These are phyloP conservation scores for Hemicentrotus pulcherrimus DNA, from an alignment of 35 echinoderm and acorn worm species.

Conservation along the genomic window DNA sequence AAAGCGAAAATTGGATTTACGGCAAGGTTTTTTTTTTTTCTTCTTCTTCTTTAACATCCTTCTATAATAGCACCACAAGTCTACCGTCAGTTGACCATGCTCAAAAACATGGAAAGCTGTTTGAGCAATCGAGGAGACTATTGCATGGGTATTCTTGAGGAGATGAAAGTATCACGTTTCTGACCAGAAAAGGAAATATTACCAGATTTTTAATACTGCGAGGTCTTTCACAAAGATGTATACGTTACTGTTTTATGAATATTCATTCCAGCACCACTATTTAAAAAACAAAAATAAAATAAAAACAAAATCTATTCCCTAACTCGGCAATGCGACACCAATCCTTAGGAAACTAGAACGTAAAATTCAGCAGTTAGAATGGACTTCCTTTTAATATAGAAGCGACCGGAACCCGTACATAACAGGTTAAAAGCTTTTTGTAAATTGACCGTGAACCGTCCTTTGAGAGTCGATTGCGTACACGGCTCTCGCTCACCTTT, in stretches of 20 bases:
- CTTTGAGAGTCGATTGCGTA: background rate
- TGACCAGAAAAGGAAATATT: background rate
- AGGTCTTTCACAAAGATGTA: background rate
- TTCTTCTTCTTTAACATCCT: background rate
- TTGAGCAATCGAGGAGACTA: background rate
- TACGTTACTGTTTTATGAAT: background rate
- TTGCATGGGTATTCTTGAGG: background rate
- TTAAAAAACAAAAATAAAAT: too few species aligned
- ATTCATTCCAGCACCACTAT: background rate
- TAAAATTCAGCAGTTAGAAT: background rate
- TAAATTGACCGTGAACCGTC: conserved; percentile 23
- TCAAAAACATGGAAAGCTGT: background rate
- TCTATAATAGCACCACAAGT: background rate
- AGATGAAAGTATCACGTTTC: background rate
- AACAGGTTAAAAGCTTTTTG: conserved; percentile 30
- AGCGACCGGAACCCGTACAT: background rate
- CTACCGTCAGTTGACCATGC: background rate
- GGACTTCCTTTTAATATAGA: background rate
- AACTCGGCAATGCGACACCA: background rate
- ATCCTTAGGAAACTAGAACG: background rate
- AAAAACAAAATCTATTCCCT: background rate
- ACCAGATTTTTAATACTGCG: background rate
- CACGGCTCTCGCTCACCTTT: background rate
- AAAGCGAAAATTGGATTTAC: background rate
- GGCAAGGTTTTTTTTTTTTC: background rate